Conservation (phyloP, 2,888 invertebrate genomes). For the Leptothorax acervorum region DNA sequence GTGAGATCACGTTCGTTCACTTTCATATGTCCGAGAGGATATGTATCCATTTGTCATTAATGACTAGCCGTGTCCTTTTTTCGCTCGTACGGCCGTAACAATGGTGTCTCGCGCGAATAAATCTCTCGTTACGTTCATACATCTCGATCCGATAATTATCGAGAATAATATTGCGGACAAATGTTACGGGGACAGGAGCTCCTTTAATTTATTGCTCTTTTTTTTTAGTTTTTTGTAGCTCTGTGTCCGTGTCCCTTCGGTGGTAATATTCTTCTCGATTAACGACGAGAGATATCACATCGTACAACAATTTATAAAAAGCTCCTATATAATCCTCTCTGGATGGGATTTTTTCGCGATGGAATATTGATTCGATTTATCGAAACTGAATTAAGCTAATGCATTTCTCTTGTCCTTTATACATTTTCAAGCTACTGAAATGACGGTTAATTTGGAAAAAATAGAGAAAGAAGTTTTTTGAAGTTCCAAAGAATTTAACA, state of each 20-base stretch:
- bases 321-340: not conserved
- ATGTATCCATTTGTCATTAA: slow-evolving; percentile 35
- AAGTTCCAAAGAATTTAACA: not conserved
- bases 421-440: not conserved
- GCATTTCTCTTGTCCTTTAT: not conserved
- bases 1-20: slow-evolving; percentile 38
- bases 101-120: not conserved
- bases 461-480: not conserved
- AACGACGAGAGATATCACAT: not conserved
- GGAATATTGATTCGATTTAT: not conserved
- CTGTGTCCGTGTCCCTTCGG: not conserved
- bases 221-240: not conserved
- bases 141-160: not conserved
- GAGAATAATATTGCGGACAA: slow-evolving; percentile 5
- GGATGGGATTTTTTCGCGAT: not conserved
- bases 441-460: not conserved
- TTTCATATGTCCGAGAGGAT: slow-evolving; percentile 44
- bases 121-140: slow-evolving; percentile 10
- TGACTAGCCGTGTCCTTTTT: not conserved
- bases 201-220: not conserved
- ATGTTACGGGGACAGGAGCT: not conserved
- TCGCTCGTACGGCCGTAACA: not conserved
- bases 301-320: slow-evolving; percentile 7
- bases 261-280: not conserved
- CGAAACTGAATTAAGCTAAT: not conserved